Percentiles rank a stretch among this genome's conserved stretches.
These are phyloP conservation scores for Monochamus alternatus DNA, from an alignment of 2,888 invertebrate species.

Conservation along the genomic window DNA sequence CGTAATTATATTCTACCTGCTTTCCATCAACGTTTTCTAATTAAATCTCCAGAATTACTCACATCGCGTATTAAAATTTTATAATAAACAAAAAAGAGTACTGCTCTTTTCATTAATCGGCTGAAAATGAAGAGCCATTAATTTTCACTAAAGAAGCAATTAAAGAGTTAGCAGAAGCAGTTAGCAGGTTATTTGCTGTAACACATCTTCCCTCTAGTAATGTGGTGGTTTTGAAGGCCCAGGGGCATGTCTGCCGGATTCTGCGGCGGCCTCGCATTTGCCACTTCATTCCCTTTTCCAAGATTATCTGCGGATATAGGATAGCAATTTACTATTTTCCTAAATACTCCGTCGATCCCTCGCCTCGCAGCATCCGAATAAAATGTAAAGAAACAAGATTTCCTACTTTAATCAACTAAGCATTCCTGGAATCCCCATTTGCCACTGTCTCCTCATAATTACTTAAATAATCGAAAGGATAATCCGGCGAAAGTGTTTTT, in stretches of 20 bases:
- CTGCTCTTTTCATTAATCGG: slow-evolving; percentile 19
- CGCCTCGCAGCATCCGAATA: slow-evolving; percentile 6
- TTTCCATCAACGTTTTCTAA: background rate
- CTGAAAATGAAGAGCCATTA: slow-evolving; percentile 21
- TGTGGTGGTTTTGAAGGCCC: slow-evolving; percentile 34
- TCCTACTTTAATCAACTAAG: slow-evolving; percentile 26
- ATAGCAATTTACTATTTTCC: slow-evolving; percentile 32
- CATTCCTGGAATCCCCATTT: slow-evolving; percentile 17
- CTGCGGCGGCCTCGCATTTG: slow-evolving; percentile 61
- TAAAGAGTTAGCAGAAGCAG: slow-evolving; percentile 33
- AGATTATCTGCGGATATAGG: slow-evolving; percentile 31
- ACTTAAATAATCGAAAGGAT: background rate
- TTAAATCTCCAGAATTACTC: background rate
- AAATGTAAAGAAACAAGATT: slow-evolving; percentile 31
- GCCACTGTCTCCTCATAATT: slow-evolving; percentile 7
- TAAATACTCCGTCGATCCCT: slow-evolving; percentile 27
- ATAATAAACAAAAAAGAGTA: slow-evolving; percentile 3
- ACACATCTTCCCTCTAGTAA: slow-evolving; percentile 24
- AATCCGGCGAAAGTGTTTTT: too few species aligned
- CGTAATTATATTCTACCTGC: background rate
- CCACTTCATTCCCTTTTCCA: slow-evolving; percentile 58
- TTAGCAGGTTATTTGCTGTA: slow-evolving; percentile 29
- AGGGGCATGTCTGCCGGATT: slow-evolving; percentile 47
- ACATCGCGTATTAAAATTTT: background rate
- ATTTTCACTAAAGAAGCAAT: slow-evolving; percentile 31